Evolutionary conservation across 1,140 invertebrate species (phyloP), one percentile per base, ranked within the genome.

Genomic region (Drosophila pseudoobscura): DNA sequence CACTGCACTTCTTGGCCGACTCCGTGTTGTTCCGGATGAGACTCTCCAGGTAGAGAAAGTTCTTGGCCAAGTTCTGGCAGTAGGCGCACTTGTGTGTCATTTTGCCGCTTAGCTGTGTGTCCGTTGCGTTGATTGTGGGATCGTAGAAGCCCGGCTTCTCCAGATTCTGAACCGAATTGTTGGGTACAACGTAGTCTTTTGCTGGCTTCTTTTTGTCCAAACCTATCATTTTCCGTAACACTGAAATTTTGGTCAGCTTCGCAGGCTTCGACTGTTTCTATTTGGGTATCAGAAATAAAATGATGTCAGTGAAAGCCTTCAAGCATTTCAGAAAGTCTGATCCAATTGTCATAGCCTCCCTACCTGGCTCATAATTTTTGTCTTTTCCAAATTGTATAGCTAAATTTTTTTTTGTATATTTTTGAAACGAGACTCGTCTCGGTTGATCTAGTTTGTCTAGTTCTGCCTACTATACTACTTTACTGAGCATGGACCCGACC

Each of bases 21-120:
- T 84, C 58, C 0, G 56, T 57, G 46, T 91, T 90, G 57, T 83
- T 78, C 0, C 89, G 89, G 46, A 91, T 89, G n/a, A 91, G 61
- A 29, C 89, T 91, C 44, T 91, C 89, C 50, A 91, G 57, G n/a
- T 90, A 91, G 0, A 91, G 68, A 24, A 91, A 91, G 59, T 91
- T 90, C 49, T 91, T 91, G 4, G 89, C 89, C 89, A 91, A 88
- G 43, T 84, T 91, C 52, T 91, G 85, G 39, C 89, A 91, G 41
- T 91, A 80, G 11, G 76, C 75, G 44, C 89, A 91, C 29, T 80
- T 88, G 20, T 45, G 59, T 54, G 56, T 60, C n/a, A 29, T 24
- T 7, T 7, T 50, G 29, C 49, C 26, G n/a, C 64, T 51, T 45
- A 50, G 60, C 11, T 53, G 62, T 9, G 77, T 58, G 20, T 85